These are phyloP conservation scores for Anoplophora glabripennis DNA, from an alignment of 1,140 invertebrate species.

Conservation along the genomic window DNA sequence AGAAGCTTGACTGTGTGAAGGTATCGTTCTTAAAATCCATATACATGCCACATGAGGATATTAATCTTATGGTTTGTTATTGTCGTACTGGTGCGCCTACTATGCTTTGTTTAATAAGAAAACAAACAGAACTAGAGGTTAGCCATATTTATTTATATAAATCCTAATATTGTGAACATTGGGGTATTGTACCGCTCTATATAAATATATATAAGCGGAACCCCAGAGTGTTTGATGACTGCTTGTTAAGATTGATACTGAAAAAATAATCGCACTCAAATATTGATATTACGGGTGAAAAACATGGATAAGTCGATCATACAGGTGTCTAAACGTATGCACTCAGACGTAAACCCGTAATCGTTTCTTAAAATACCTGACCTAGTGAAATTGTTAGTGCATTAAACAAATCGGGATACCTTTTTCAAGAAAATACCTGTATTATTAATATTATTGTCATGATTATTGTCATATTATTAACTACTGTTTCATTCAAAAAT, in stretches of 20 bases:
- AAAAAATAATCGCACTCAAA: conserved; percentile 37
- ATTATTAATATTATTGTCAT: too few relatives aligned
- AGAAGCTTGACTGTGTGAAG: too few relatives aligned
- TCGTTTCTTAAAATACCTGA: too few relatives aligned
- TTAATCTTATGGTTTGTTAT: conserved; percentile 27
- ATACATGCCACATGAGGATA: conserved; percentile 22
- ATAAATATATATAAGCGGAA: conserved; percentile 32
- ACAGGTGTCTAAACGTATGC: conserved; percentile 7
- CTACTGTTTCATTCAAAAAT: too few relatives aligned
- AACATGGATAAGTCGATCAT: conserved; percentile 23
- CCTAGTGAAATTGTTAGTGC: too few relatives aligned
- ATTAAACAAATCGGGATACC: too few relatives aligned
- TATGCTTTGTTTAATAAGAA: conserved; percentile 35
- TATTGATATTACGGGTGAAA: conserved; percentile 33
- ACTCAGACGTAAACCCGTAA: too few relatives aligned
- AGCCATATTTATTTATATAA: conserved; percentile 41
- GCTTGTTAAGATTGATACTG: conserved; percentile 33
- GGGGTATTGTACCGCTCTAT: conserved; percentile 36
- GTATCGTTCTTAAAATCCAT: background rate
- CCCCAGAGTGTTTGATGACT: conserved; percentile 26
- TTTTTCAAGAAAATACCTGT: too few relatives aligned
- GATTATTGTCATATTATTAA: too few relatives aligned
- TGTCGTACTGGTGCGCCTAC: conserved; percentile 9
- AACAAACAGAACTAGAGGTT: conserved; percentile 37
- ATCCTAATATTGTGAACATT: conserved; percentile 42